phyloP scores from a whole-genome alignment of 2,888 invertebrate genomes.

The Aleiodes leptofemur region DNA sequence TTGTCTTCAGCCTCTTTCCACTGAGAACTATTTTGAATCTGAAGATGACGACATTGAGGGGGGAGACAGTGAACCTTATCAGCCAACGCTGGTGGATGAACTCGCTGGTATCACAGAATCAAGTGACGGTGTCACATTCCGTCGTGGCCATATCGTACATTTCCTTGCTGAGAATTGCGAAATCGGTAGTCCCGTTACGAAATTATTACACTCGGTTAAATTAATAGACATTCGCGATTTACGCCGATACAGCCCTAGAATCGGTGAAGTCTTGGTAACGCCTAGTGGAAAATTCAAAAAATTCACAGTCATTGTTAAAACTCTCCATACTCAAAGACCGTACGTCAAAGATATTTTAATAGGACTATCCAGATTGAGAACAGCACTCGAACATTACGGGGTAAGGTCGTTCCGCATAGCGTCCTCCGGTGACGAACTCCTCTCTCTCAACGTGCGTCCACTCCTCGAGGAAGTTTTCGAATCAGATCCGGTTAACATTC shows the following conservation, averaged over 20 bases:
- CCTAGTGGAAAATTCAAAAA: not conserved
- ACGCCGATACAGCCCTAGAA: not conserved
- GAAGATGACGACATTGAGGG: no score
- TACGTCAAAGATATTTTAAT: not conserved
- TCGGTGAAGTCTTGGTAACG: conserved; percentile 6
- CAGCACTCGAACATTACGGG: not conserved
- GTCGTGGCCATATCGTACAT: not conserved
- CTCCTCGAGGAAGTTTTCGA: no score
- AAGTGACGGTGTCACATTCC: not conserved
- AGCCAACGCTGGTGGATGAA: no score
- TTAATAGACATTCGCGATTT: not conserved
- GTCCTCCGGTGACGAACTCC: not conserved
- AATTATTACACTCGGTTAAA: not conserved
- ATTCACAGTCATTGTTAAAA: conserved; percentile 11
- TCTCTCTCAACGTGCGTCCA: not conserved
- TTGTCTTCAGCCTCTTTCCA: no score
- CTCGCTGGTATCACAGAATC: no score
- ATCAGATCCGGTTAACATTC: not conserved
- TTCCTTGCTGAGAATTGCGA: not conserved
- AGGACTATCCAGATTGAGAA: not conserved
- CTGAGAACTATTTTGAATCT: no score
- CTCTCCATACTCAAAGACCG: not conserved
- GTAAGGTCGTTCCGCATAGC: not conserved
- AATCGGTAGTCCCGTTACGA: not conserved
- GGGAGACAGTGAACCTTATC: no score